phyloP scores from a whole-genome alignment of 2,888 invertebrate genomes.

The Lasioglossum pauxillum region DNA sequence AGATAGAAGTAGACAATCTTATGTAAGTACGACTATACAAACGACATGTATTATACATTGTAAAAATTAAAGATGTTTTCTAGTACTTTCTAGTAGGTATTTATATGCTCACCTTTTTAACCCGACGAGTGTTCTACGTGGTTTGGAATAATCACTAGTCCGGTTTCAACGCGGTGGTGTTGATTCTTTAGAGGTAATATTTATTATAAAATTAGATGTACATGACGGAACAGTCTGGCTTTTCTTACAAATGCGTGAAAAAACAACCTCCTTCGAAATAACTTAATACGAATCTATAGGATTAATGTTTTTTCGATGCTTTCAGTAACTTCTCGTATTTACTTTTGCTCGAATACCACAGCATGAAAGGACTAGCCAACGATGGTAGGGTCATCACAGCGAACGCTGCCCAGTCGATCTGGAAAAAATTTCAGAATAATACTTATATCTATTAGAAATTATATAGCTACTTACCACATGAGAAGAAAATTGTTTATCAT shows the following conservation, averaged over 20 bases:
- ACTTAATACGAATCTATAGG: constrained; percentile 46
- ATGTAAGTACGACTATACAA: constrained; percentile 26
- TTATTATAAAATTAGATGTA: constrained; percentile 80
- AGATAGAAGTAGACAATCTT: constrained; percentile 26
- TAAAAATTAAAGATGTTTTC: constrained; percentile 40
- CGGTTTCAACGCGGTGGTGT: not conserved
- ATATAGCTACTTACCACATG: constrained; percentile 89
- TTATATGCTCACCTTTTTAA: not conserved
- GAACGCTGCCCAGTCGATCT: constrained; percentile 98
- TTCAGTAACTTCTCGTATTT: constrained; percentile 95
- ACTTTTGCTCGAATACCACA: constrained; percentile 98
- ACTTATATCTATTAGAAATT: not conserved
- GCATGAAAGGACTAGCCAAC: constrained; percentile 95
- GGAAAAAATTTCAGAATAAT: constrained; percentile 61
- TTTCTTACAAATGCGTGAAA: constrained; percentile 76
- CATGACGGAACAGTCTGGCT: constrained; percentile 76
- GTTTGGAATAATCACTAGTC: not conserved
- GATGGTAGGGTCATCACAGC: constrained; percentile 98
- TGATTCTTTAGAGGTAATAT: constrained; percentile 79
- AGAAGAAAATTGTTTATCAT: constrained; percentile 98
- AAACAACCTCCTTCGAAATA: constrained; percentile 62
- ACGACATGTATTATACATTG: constrained; percentile 23
- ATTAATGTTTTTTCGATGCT: constrained; percentile 87
- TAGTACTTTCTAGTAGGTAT: constrained; percentile 6
- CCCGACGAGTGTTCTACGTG: not conserved